phyloP scores from a whole-genome alignment of 2,888 invertebrate species.

The Parascotia fuliginaria region DNA sequence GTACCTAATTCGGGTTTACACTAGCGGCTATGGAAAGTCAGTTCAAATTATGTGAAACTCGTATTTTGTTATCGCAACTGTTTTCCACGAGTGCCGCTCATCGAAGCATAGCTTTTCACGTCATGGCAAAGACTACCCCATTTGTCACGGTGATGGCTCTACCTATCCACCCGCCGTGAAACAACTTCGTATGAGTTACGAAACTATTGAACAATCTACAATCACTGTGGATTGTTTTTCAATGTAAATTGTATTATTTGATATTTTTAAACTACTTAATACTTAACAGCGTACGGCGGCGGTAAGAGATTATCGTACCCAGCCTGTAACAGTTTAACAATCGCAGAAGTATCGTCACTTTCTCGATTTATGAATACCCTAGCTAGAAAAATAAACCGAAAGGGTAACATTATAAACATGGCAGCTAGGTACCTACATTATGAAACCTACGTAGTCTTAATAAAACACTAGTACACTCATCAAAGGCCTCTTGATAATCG shows the following conservation, averaged over 20 bases:
- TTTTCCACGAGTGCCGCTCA: conserved; percentile 69
- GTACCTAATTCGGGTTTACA: conserved; percentile 10
- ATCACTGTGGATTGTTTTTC: conserved; percentile 16
- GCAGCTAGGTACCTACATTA: no score
- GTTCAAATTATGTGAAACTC: conserved; percentile 54
- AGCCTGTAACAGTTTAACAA: no score
- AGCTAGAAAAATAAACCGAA: no score
- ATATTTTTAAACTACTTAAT: not conserved
- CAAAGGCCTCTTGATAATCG: no score
- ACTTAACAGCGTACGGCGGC: no score
- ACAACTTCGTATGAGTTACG: conserved; percentile 25
- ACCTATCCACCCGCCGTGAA: conserved; percentile 24
- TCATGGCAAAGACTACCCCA: conserved; percentile 81
- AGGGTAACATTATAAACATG: no score
- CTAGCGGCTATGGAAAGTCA: conserved; percentile 45
- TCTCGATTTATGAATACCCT: no score
- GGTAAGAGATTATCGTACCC: no score
- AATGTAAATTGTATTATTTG: conserved; percentile 15
- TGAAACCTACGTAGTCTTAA: no score
- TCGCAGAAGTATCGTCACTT: no score
- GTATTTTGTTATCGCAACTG: conserved; percentile 58
- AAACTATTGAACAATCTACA: conserved; percentile 33
- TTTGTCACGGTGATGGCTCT: conserved; percentile 77
- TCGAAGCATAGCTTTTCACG: conserved; percentile 73
- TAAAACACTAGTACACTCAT: no score